Conservation (phyloP, 2,888 invertebrate genomes). For the Tetheella fluctuosa region DNA sequence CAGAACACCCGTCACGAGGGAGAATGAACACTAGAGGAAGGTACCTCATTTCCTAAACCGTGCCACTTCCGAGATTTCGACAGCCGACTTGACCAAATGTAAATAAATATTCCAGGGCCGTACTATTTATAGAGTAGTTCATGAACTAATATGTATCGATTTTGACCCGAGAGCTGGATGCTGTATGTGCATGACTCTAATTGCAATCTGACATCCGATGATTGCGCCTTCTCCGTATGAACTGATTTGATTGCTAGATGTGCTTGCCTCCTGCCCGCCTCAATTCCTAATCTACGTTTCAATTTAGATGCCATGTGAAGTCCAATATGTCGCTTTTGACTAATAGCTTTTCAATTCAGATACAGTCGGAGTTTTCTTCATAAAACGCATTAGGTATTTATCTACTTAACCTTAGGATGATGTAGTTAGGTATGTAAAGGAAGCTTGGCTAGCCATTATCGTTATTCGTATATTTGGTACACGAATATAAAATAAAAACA, state of each 20-base stretch:
- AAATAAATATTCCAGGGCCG: slow-evolving; percentile 33
- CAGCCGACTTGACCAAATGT: slow-evolving; percentile 20
- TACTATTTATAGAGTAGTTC: slow-evolving; percentile 17
- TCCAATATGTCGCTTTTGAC: slow-evolving; percentile 3
- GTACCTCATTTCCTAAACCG: slow-evolving; percentile 38
- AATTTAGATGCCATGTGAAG: slow-evolving; percentile 23
- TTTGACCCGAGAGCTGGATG: slow-evolving; percentile 15
- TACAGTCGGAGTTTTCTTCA: not conserved
- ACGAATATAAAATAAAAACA: too few relatives aligned
- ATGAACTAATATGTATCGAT: slow-evolving; percentile 14
- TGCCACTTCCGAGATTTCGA: slow-evolving; percentile 25
- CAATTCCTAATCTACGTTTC: slow-evolving; percentile 33
- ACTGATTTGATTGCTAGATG: slow-evolving; percentile 59
- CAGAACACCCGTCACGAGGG: slow-evolving; percentile 24
- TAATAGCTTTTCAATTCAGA: not conserved
- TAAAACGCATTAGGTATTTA: not conserved
- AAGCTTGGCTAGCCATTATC: too few relatives aligned
- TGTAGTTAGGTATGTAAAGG: too few relatives aligned
- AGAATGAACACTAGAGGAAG: slow-evolving; percentile 32
- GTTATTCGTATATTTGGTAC: too few relatives aligned
- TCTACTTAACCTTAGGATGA: too few relatives aligned
- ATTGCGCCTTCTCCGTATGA: slow-evolving; percentile 61
- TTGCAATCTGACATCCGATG: slow-evolving; percentile 53
- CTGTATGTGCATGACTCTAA: slow-evolving; percentile 42
- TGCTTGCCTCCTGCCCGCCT: slow-evolving; percentile 23